phyloP scores from a whole-genome alignment of 2,888 invertebrate genomes.

The Micoletzkya japonica region DNA sequence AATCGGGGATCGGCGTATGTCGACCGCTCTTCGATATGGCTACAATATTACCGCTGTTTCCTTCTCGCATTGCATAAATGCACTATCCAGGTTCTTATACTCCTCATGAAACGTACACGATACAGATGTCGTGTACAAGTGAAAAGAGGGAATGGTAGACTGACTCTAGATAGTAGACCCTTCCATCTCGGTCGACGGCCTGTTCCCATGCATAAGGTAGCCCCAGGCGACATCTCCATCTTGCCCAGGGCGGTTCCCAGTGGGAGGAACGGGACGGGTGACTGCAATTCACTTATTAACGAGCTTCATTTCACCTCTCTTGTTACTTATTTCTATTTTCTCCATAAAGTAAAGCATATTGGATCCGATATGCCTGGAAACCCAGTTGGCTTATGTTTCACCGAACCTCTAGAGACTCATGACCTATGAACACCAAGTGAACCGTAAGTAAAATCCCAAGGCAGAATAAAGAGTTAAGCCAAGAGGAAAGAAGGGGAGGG shows the following conservation, averaged over 20 bases:
- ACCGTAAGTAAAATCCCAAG: too few species aligned
- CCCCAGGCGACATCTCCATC: conserved; percentile 73
- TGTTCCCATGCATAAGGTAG: conserved; percentile 90
- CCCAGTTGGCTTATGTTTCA: too few species aligned
- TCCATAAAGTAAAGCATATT: not conserved
- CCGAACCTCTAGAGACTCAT: too few species aligned
- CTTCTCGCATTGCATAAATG: too few species aligned
- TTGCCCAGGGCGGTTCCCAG: conserved; percentile 86
- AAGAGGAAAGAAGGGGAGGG: too few species aligned
- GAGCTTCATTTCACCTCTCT: not conserved
- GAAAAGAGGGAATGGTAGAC: too few species aligned
- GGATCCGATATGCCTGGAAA: not conserved
- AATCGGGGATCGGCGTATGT: conserved; percentile 82
- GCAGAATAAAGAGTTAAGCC: too few species aligned
- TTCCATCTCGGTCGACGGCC: conserved; percentile 79
- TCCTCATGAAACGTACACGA: too few species aligned
- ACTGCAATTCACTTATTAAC: conserved; percentile 33
- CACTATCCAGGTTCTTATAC: too few species aligned
- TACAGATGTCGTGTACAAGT: too few species aligned
- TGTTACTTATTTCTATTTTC: not conserved
- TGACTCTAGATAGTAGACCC: conserved; percentile 89
- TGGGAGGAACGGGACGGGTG: conserved; percentile 48
- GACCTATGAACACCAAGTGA: too few species aligned
- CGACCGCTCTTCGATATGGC: conserved; percentile 79
- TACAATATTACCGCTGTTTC: too few species aligned